Base-by-base conservation (phyloP, 2,113 vertebrate species). In the Telmatochromis sp. region DNA sequence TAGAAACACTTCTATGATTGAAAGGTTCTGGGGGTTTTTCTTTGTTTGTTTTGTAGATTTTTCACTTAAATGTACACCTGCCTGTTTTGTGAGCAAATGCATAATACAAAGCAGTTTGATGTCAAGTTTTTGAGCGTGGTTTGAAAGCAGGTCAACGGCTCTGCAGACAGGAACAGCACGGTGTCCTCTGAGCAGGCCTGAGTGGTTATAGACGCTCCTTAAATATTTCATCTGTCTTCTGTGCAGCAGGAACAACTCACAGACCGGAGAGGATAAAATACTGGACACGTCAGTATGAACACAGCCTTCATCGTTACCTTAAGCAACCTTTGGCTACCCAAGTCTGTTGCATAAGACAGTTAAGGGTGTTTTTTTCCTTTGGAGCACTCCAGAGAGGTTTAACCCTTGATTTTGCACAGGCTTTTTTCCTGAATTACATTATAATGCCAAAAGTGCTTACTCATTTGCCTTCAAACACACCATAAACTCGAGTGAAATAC, bases 211-310 rank as follows among this genome's bases (percentile, higher is more conserved):
- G 87, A 65, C 8, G 83, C 37, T 19, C n/a, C 4, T 26, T 93
- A 65, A 92, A 93, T 93, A 95, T 92, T 94, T 94, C 17, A 93
- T 85, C 65, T 84, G 37, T 65, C 42, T 23, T 88, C 87, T 53
- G 28, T 19, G 86, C 85, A 50, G 86, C 45, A 17, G 84, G 7
- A 51, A 60, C 11, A 57, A 81, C 63, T 12, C 71, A 82, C 26
- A 40, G 26, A 33, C 35, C 7, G 2, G 42, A 78, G 80, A 82
- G 83, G 73, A 78, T 17, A 82, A 54, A 80, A 68, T 31, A 7
- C 68, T 33, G 17, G n/a, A 78, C 73, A 78, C 10, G 2, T 50
- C 73, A 78, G 45, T 50, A 50, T 28, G 45, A 78, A 13, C 9
- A 8, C 26, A 33, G 71, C 14, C 9, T 28, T 47, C 71, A 28